phyloP scores from a whole-genome alignment of 2,797 vertebrate species.

The Aplochiton taeniatus region DNA sequence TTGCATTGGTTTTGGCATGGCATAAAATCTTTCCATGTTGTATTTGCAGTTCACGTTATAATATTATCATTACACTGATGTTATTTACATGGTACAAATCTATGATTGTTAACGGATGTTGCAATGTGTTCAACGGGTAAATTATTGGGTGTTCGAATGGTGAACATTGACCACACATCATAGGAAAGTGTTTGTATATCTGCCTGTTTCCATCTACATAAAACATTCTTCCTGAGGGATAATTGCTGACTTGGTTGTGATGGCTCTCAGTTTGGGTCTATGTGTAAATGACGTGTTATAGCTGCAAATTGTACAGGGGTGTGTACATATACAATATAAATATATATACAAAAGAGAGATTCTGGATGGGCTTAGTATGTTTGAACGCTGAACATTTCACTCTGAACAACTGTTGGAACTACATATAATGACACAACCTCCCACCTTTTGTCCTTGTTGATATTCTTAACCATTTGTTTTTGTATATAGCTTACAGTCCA shows the following conservation, averaged over 20 bases:
- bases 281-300: constrained; percentile 33
- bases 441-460: constrained; percentile 1
- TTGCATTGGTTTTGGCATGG: constrained; percentile 4
- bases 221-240: background rate
- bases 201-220: background rate
- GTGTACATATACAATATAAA: constrained; percentile 42
- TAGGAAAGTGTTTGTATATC: constrained; percentile 8
- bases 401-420: background rate
- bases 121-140: background rate
- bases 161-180: background rate
- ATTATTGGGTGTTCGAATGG: background rate
- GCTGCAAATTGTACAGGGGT: constrained; percentile 35
- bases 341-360: background rate
- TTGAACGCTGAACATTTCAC: constrained; percentile 10
- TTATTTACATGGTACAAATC: constrained; percentile 7
- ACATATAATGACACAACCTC: background rate
- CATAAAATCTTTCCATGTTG: constrained; percentile 13
- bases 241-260: background rate
- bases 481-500: too few species aligned
- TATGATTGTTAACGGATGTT: constrained; percentile 3
- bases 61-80: constrained; percentile 8
- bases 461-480: too few species aligned
- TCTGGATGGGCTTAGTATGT: constrained; percentile 21
- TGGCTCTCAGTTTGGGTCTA: constrained; percentile 24
- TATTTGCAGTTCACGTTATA: background rate